Evolutionary conservation across 92 coral and sea anemone genomes (phyloP), one percentile per base, ranked within the genome.

Genomic region (Phenganax stokvisi): DNA sequence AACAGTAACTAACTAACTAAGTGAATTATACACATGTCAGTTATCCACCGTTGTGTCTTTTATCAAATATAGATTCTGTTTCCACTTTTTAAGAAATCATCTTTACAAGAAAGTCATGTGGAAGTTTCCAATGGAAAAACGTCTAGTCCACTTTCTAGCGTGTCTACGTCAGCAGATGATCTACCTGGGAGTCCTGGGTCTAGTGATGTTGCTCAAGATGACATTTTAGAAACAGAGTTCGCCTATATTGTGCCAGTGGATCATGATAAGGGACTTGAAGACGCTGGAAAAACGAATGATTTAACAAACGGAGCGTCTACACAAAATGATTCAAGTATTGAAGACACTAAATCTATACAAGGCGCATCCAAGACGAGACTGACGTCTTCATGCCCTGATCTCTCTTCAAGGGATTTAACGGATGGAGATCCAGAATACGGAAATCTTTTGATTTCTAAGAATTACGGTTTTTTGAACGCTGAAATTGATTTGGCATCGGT

Each of bases 191-290:
- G 61, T 1, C 83, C 83, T 37, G 73, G 55, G 4, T 63, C 74
- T 1, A 28, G 51, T 65, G 57, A 63, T 51, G n/a, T 2, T 12
- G 10, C 60, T 52, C 28, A 8, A 51, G 65, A 79, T 60, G 15
- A 63, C n/a, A 12, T 63, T 3, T 6, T 28, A 51, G 83, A 65
- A 54, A 52, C 83, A 6, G 74, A 63, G 74, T 79, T 79, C 29
- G 60, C 55, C 12, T 65, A 62, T 64, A 29, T 31, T 52, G 83
- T 62, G 12, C 29, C 63, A 65, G 73, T 79, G 56, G 83, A 79
- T n/a, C 55, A 15, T 65, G 68, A 52, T 55, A 65, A 64, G 9
- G 72, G 27, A n/a, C 16, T 25, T 29, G 53, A 25, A 63, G 31
- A 68, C 10, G 16, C 73, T 10, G 37, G 54, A 29, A 68, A 29